Percentiles rank a stretch among this genome's conserved stretches.
Evolutionary conservation across 2,888 invertebrate species (phyloP).

Genomic region (Plemyria rubiginata): DNA sequence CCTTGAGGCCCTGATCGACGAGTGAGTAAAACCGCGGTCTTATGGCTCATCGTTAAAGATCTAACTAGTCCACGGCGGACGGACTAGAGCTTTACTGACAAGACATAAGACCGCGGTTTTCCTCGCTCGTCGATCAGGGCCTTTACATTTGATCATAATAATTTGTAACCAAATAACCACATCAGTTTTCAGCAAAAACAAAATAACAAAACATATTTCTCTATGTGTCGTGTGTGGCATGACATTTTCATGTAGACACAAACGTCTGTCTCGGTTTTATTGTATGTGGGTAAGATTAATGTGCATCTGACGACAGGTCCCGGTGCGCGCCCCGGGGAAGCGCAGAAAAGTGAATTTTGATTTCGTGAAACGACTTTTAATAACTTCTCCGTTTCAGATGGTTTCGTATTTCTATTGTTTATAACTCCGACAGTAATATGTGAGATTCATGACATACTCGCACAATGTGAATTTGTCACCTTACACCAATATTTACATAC

Average conservation of each 20-base stretch:
- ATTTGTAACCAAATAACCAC: constrained; percentile 7
- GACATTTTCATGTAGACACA: constrained; percentile 29
- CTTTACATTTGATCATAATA: neutral
- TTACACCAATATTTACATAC: too few relatives aligned
- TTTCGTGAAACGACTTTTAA: constrained; percentile 29
- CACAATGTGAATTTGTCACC: too few relatives aligned
- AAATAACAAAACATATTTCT: constrained; percentile 24
- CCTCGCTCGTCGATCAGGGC: too few relatives aligned
- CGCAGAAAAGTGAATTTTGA: constrained; percentile 48
- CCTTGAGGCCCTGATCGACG: too few relatives aligned
- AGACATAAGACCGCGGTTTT: too few relatives aligned
- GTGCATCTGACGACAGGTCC: constrained; percentile 16
- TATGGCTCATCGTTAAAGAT: too few relatives aligned
- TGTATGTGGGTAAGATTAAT: constrained; percentile 27
- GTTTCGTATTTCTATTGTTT: too few relatives aligned
- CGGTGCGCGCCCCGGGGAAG: constrained; percentile 15
- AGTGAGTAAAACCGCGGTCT: too few relatives aligned
- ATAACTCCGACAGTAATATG: too few relatives aligned
- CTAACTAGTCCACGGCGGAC: too few relatives aligned
- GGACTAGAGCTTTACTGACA: too few relatives aligned
- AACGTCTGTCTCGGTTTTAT: constrained; percentile 27
- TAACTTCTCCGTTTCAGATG: neutral
- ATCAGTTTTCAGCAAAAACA: constrained; percentile 19
- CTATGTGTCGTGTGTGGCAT: constrained; percentile 14
- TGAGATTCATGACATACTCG: too few relatives aligned